A percentile compares a stretch with the other conserved stretches of the same genome.
These are phyloP conservation scores for Parelbella ahira DNA, from an alignment of 2,888 invertebrate species.

Conservation along the genomic window DNA sequence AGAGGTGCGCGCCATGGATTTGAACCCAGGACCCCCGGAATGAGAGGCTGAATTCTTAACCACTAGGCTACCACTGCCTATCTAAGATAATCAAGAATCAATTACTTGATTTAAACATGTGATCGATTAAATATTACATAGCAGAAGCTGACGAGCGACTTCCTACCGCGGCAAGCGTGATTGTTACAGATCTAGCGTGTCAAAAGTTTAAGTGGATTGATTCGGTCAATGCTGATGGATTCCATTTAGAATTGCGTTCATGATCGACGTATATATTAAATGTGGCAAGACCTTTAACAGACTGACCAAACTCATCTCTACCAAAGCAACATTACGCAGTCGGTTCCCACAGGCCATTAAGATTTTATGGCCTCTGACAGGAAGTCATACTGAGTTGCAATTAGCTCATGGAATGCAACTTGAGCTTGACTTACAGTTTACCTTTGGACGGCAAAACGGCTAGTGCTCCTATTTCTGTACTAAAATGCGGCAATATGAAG, in stretches of 20 bases:
- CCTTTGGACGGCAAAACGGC: slow-evolving; percentile 28
- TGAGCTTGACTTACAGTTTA: slow-evolving; percentile 4
- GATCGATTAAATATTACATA: too few species aligned
- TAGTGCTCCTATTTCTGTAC: background rate
- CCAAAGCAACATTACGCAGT: slow-evolving; percentile 4
- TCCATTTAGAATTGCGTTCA: slow-evolving; percentile 12
- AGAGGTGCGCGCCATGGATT: too few species aligned
- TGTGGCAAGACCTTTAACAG: slow-evolving; percentile 14
- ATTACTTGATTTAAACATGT: too few species aligned
- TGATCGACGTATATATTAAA: slow-evolving; percentile 10
- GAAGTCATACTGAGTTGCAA: slow-evolving; percentile 13
- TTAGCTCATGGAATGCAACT: slow-evolving; percentile 8
- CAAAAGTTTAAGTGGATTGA: slow-evolving; percentile 12
- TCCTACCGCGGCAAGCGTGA: too few species aligned
- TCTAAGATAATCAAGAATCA: too few species aligned
- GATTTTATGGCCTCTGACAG: slow-evolving; percentile 8
- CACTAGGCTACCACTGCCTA: too few species aligned
- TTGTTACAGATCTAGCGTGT: too few species aligned
- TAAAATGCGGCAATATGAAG: slow-evolving; percentile 1
- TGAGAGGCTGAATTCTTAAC: too few species aligned
- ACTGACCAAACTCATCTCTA: slow-evolving; percentile 6
- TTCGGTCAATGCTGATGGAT: slow-evolving; percentile 7
- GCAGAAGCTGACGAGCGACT: too few species aligned
- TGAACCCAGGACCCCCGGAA: too few species aligned
- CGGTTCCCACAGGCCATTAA: slow-evolving; percentile 11